phyloP scores from a whole-genome alignment of 2,888 invertebrate genomes.

The Neria commutata region DNA sequence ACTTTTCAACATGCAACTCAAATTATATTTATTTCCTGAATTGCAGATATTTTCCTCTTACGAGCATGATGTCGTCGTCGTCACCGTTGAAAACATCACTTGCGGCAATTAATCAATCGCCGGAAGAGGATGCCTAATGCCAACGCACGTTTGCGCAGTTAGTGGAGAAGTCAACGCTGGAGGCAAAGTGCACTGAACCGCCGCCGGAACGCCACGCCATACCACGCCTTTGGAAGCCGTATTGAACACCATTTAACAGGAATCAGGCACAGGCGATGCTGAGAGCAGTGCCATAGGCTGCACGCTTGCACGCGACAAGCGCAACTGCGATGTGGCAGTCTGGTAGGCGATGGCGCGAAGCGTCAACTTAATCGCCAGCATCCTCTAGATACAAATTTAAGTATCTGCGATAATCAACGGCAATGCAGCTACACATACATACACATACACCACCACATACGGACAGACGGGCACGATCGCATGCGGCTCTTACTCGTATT shows the following conservation, averaged over 20 bases:
- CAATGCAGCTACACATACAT: no score
- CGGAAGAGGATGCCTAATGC: conserved; percentile 52
- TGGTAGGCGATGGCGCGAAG: background rate
- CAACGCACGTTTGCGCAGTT: background rate
- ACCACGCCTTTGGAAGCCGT: no score
- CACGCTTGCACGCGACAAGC: conserved; percentile 3
- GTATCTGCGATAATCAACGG: background rate
- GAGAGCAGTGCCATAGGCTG: no score
- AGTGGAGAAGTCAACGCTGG: conserved; percentile 5
- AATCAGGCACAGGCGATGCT: conserved; percentile 34
- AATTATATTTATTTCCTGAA: no score
- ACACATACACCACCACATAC: no score
- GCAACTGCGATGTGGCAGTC: background rate
- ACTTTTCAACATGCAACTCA: no score
- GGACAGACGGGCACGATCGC: no score
- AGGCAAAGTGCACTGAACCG: conserved; percentile 11
- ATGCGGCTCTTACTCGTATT: no score
- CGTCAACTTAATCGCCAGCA: conserved; percentile 17
- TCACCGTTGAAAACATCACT: conserved; percentile 1
- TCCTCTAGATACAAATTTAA: conserved; percentile 1
- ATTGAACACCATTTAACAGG: conserved; percentile 42
- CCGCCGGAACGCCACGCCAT: background rate
- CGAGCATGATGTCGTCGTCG: no score
- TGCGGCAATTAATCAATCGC: conserved; percentile 45
- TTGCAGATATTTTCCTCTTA: no score